Base-by-base conservation (phyloP, 1,140 invertebrate genomes). In the Cyrtorhinus lividipennis region DNA sequence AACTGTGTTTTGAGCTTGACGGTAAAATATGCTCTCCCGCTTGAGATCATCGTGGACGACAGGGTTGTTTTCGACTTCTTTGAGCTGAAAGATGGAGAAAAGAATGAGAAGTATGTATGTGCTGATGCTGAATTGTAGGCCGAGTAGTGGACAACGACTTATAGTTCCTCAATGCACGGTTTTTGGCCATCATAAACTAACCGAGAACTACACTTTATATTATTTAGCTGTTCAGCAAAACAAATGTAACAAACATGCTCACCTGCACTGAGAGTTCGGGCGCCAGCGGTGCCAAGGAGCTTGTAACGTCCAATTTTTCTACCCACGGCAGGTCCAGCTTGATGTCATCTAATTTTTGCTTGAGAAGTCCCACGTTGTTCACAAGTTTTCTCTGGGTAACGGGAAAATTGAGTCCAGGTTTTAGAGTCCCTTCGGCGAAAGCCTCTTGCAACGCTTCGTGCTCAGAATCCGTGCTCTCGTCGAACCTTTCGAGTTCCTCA, bases 1-100 rank as follows among this genome's bases (percentile, higher is more conserved):
- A 5, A 91, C 88, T 15, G 91, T 83, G 26, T 83, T 80, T 71
- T 98, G 93, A 2, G 93, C 95, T 77, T 96, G 93, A 62, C 91
- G 78, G 71, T 96, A 90, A 71, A 97, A 93, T 65, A 83, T 76
- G 66, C 89, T 90, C 77, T 97, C 94, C 46, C 93, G 77, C 71
- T 88, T 87, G 69, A 98, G 95, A 72, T 98, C 93, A 79, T 95
- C 90, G 22, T 62, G 23, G n/a, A 62, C 78, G 12, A 82, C 69
- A 66, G 82, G 77, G 70, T 80, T 86, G 44, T 82, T 79, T 59
- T 83, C 77, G 72, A 86, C 81, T 64, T 87, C 84, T 60, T 85
- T 80, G 27, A 73, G 58, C 67, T 85, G 78, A 68, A 65, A 67
- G 61, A n/a, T n/a, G n/a, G n/a, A n/a, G n/a, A n/a, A 26, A 64